A percentile compares a stretch with the other conserved stretches of the same genome.
phyloP scores from a whole-genome alignment of 2,113 vertebrate genomes.

The human (Homo sapiens) region GRCh38 chr3:176139501-176140000 shows the following conservation, averaged over 20 bases:
- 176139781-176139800: not conserved
- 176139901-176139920: not conserved
- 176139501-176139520: not conserved
- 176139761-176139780: not conserved
- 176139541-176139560: not conserved
- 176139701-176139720: not conserved
- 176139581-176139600: too few species aligned
- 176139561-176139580: not conserved
- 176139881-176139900: not conserved
- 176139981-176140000: too few species aligned
- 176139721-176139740: not conserved
- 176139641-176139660: not conserved
- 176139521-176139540: not conserved
- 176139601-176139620: not conserved
- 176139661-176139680: not conserved
- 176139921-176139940: not conserved
- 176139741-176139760: not conserved
- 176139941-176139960: not conserved
- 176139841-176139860: not conserved
- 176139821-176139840: not conserved
- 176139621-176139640: not conserved
- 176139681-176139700: not conserved
- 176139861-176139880: not conserved
- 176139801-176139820: not conserved
- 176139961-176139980: not conserved